These are phyloP conservation scores for Trypoxylus dichotomus DNA, from an alignment of 1,140 invertebrate genomes.

Conservation along the genomic window DNA sequence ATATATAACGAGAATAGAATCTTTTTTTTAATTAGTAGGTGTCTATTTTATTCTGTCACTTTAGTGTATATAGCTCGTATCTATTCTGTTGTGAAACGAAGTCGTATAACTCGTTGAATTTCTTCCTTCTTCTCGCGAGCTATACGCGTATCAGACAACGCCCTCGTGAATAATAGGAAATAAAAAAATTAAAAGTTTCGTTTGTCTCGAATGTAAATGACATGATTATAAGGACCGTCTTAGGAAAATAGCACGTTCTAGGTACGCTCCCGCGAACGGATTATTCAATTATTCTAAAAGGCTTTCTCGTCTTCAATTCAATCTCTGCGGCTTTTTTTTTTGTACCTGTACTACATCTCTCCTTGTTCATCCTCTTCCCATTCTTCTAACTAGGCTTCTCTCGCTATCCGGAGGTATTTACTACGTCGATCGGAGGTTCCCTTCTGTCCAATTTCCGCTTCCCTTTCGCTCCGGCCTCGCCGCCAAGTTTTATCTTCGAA, in stretches of 20 bases:
- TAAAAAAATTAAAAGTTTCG: constrained; percentile 21
- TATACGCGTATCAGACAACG: background rate
- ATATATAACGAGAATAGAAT: too few species aligned
- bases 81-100: too few species aligned
- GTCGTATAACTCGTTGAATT: too few species aligned
- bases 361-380: background rate
- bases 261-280: background rate
- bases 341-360: background rate
- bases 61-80: too few species aligned
- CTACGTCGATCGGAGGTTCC: background rate
- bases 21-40: too few species aligned
- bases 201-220: constrained; percentile 15
- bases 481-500: constrained; percentile 18
- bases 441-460: background rate
- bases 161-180: background rate
- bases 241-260: background rate
- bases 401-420: background rate
- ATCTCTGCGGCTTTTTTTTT: constrained; percentile 5
- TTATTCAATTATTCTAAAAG: constrained; percentile 26
- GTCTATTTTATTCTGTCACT: too few species aligned
- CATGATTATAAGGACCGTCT: background rate
- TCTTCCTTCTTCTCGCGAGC: too few species aligned
- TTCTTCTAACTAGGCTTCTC: background rate
- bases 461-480: background rate
- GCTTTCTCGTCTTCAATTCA: constrained; percentile 12